phyloP scores from a whole-genome alignment of 2,113 vertebrate species.

The Cheilinus undulatus region DNA sequence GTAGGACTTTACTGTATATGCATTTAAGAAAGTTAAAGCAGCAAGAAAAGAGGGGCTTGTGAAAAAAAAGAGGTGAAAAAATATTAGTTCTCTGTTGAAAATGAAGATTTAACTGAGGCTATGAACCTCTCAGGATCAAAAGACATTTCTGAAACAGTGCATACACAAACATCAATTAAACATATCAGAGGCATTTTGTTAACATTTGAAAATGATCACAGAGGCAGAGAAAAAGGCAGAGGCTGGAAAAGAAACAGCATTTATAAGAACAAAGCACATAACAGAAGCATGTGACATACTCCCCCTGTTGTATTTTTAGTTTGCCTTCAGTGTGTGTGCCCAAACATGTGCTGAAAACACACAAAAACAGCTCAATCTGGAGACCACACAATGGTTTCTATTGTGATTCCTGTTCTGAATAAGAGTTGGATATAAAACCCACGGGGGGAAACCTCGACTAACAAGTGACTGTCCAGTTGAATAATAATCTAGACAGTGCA shows the following conservation, averaged over 20 bases:
- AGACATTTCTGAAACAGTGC: constrained; percentile 47
- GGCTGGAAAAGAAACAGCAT: constrained; percentile 50
- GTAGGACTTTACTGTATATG: constrained; percentile 40
- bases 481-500: too few relatives aligned
- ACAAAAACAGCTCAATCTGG: too few relatives aligned
- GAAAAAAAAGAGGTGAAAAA: constrained; percentile 61
- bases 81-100: constrained; percentile 50
- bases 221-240: constrained; percentile 22
- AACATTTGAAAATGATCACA: constrained; percentile 38
- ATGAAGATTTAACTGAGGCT: constrained; percentile 54
- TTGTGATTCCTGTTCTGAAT: background rate
- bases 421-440: too few relatives aligned
- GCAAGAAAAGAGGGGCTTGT: constrained; percentile 73
- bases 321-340: background rate
- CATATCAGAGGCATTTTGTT: constrained; percentile 34
- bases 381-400: background rate
- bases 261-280: constrained; percentile 24
- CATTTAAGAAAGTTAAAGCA: constrained; percentile 50
- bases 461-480: too few relatives aligned
- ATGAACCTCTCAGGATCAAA: constrained; percentile 52
- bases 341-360: too few relatives aligned
- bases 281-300: constrained; percentile 55
- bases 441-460: too few relatives aligned
- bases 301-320: constrained; percentile 21
- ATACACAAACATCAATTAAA: constrained; percentile 34